Evolutionary conservation across 2,113 vertebrate genomes (phyloP), one percentile per base, ranked within the genome.

Genomic region (Aplodontia rufa): DNA sequence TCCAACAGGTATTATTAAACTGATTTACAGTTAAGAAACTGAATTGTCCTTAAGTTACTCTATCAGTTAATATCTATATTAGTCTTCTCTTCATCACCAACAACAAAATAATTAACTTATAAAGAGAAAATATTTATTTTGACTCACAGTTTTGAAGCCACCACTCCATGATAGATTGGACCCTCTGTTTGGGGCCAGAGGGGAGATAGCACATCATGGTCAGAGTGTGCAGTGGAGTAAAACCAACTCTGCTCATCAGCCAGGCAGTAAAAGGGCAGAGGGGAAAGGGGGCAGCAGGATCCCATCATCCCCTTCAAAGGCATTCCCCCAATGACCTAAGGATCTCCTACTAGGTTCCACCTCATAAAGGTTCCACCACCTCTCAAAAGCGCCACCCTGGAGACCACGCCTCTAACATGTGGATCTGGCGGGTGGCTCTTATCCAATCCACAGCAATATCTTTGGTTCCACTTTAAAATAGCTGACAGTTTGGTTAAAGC

Each of bases 11-110:
- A 17, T 79, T 94, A 84, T 37, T 71, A 76, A 94, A 17, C 40
- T 83, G 60, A 55, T 87, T 76, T 85, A 81, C 26, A 76, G 37
- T 45, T 71, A 84, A 88, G 51, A 87, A 94, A 75, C 28, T 64
- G 81, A 74, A 83, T 74, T 66, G 91, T 88, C 35, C 69, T 64
- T 74, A 84, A 28, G 55, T 92, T 45, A 74, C 17, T 87, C 8
- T 69, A 87, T 92, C 42, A 76, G 32, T 93, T 42, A 90, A 58
- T 58, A 28, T 76, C 32, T 51, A 5, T 28, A 19, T 64, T 55
- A 49, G 72, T 76, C 58, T 76, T 37, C 32, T 76, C 32, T 64
- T 16, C 55, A 42, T 76, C 45, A 49, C 42, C 55, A 60, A 64
- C 76, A 76, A 51, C 30, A 76, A 75, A 76, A 37, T 20, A 45